These are phyloP conservation scores for Crotophaga sulcirostris DNA, from an alignment of 2,113 vertebrate genomes.

Conservation along the genomic window DNA sequence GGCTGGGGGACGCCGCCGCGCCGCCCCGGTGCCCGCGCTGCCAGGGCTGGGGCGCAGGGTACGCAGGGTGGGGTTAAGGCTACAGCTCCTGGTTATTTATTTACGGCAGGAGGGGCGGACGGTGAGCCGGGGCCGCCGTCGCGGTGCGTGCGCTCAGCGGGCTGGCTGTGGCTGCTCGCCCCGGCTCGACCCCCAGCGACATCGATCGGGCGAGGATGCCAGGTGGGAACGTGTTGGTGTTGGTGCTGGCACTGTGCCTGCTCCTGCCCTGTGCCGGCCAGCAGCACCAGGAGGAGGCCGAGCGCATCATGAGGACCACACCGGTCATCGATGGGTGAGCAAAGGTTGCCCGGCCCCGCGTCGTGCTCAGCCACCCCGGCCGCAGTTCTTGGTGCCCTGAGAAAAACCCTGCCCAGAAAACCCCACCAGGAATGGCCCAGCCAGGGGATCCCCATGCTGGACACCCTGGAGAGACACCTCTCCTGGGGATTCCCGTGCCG, in stretches of 20 bases:
- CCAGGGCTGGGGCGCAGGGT: neutral
- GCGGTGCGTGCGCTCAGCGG: rapidly evolving
- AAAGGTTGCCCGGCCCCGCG: neutral
- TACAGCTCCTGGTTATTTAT: neutral
- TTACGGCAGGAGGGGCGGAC: neutral
- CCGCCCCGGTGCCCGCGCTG: neutral
- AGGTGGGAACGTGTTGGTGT: rapidly evolving
- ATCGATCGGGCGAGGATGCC: neutral
- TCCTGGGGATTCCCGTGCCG: neutral
- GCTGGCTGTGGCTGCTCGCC: neutral
- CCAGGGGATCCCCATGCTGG: neutral
- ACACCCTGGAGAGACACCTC: neutral
- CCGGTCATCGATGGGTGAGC: constrained; percentile 88
- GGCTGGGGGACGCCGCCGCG: neutral
- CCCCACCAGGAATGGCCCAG: neutral
- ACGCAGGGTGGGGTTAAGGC: neutral
- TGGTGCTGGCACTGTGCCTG: neutral
- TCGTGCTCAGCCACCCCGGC: rapidly evolving
- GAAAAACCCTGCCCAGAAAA: neutral
- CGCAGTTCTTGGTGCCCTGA: neutral
- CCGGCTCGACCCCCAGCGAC: neutral
- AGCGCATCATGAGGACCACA: constrained; percentile 75
- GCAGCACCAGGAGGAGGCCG: constrained; percentile 39
- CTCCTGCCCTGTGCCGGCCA: constrained; percentile 15
- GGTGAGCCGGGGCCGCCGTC: rapidly evolving